Evolutionary conservation across 2,113 vertebrate genomes (phyloP), one percentile per base, ranked within the genome.

Genomic region (Galeopterus variegatus): DNA sequence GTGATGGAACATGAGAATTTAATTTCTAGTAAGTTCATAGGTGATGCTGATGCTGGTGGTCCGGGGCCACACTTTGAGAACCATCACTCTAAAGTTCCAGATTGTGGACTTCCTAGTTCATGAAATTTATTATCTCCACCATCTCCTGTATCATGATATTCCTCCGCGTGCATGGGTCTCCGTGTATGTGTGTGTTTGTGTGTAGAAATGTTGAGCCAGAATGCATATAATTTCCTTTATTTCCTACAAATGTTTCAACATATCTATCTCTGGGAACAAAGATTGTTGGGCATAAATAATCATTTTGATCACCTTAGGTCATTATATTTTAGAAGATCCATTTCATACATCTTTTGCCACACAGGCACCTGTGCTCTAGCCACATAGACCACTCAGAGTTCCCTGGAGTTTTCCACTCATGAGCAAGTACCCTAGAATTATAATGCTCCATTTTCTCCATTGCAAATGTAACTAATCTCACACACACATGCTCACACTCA

Each of bases 151-250:
- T 41, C 50, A 28, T 31, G 60, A 65, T 6, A 1, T 48, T 54
- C 8, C 0, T 13, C 18, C 5, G 9, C 2, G 3, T 6, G 9
- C 13, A 31, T 5, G 3, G 14, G 0, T 41, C 4, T 48, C 14
- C 70, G 1, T 15, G 28, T 65, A 1, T 11, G 14, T 69, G 7
- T 5, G 6, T n/a, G 21, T 4, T 64, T 17, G 11, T 80, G 41
- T 24, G 6, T 31, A 60, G 36, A 52, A 56, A 77, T 36, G 26
- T 31, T 26, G 18, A 58, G 24, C 8, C 7, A 19, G 23, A 54
- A 77, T 48, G 6, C 11, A 15, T 24, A n/a, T 4, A 1, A 8
- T 76, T 56, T 54, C 21, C n/a, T 64, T 88, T 33, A 77, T 8
- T 83, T 77, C n/a, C 33, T 75, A 56, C 10, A n/a, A 83, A 69